Evolutionary conservation across 2,113 vertebrate species (phyloP), one percentile per base, ranked within the genome.

Genomic region (Regulus satrapa): DNA sequence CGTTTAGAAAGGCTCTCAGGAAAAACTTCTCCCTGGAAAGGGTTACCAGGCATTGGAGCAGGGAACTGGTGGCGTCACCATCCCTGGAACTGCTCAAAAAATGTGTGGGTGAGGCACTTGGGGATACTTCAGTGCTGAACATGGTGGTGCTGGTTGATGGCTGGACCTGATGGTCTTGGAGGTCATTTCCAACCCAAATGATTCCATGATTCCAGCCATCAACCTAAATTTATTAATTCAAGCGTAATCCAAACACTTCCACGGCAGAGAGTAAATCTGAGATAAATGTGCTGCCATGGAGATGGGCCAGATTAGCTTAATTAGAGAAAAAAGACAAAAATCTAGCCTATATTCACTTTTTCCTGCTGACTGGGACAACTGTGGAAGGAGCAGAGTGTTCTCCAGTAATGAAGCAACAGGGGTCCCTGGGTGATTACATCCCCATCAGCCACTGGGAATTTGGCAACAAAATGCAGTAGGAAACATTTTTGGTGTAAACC

Each of bases 1-100:
- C 0, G 1, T 16, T 51, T 2, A 45, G 26, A 5, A 1, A 2
- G 36, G 38, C 51, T 14, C 4, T 9, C 0, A 8, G 51, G 32
- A 9, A 10, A 16, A n/a, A 17, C 1, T 2, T 8, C 32, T 12
- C 13, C 59, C 18, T n/a, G 52, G 36, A 13, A 66, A 66, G 5
- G 18, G 67, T 4, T 4, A 4, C 3, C 59, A 66, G n/a, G 67
- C 43, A 24, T 1, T 73, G 59, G 36, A 43, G 8, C 32, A 24
- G 51, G 76, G 36, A 51, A 13, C 26, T 43, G 59, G 12, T 24
- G 43, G 18, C 1, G 2, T 17, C 68, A 24, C 28, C 43, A 29
- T 1, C 38, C 69, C 77, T 81, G 77, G 76, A 40, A 46, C 0
- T 18, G 40, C 6, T 10, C 32, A 12, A 2, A 14, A 11, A 12